phyloP scores from a whole-genome alignment of 2,888 invertebrate genomes.

The Corbicula japonica region DNA sequence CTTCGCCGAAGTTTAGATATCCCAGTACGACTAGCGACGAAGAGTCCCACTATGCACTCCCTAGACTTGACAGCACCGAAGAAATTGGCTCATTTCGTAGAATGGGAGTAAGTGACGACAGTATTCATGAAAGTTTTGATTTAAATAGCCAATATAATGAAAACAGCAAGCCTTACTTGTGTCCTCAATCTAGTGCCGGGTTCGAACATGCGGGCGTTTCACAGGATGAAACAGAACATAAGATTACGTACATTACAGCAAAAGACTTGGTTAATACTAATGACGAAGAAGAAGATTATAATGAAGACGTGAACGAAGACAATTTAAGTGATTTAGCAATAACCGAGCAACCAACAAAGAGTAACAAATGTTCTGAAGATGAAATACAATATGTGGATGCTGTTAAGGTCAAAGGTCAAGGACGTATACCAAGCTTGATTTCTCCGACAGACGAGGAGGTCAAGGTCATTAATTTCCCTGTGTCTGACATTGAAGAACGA shows the following conservation, averaged over 20 bases:
- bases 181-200: slow-evolving; percentile 5
- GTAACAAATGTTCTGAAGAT: too few relatives aligned
- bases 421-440: slow-evolving; percentile 24
- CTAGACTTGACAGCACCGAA: not conserved
- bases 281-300: slow-evolving; percentile 53
- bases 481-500: slow-evolving; percentile 4
- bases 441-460: slow-evolving; percentile 59
- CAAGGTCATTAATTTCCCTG: slow-evolving; percentile 55
- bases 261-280: slow-evolving; percentile 61
- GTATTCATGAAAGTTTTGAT: slow-evolving; percentile 6
- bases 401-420: not conserved
- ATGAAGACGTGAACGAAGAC: not conserved
- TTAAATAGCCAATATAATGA: too few relatives aligned
- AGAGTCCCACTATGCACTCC: slow-evolving; percentile 30
- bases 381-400: slow-evolving; percentile 4
- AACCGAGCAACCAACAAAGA: too few relatives aligned
- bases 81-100: not conserved
- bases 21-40: slow-evolving; percentile 38
- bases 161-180: not conserved
- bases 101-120: slow-evolving; percentile 33
- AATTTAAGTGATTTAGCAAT: not conserved
- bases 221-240: slow-evolving; percentile 17
- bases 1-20: slow-evolving; percentile 51
- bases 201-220: too few relatives aligned
- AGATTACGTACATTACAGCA: slow-evolving; percentile 63